Evolutionary conservation across 2,888 invertebrate genomes (phyloP).

Genomic region (Orthosia cruda): DNA sequence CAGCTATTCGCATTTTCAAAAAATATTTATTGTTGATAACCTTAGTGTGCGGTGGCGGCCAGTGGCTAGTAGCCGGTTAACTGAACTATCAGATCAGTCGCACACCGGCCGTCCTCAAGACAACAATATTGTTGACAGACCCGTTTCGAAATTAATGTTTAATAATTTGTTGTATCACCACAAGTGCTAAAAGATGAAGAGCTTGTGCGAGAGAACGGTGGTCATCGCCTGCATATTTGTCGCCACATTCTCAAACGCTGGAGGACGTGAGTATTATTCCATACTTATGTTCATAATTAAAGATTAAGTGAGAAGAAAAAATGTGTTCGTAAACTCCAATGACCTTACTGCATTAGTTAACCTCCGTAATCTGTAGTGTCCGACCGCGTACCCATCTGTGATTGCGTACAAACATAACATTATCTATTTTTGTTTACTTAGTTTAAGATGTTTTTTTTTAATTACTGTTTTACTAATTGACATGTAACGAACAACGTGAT

Average conservation of each 20-base stretch:
- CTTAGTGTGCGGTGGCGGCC: constrained; percentile 77
- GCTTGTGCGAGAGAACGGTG: constrained; percentile 63
- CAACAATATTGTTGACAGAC: constrained; percentile 68
- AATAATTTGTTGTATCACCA: constrained; percentile 56
- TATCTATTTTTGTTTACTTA: constrained; percentile 38
- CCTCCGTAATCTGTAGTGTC: constrained; percentile 62
- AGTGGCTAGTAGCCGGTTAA: constrained; percentile 79
- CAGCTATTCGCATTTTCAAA: constrained; percentile 73
- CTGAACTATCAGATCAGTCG: constrained; percentile 83
- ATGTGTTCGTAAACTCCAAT: constrained; percentile 60
- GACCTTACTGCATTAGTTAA: constrained; percentile 72
- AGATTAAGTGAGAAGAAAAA: constrained; percentile 35
- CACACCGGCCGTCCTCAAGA: constrained; percentile 74
- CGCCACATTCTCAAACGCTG: constrained; percentile 63
- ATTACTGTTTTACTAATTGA: constrained; percentile 43
- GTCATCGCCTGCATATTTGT: constrained; percentile 68
- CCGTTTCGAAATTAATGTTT: constrained; percentile 62
- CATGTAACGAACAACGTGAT: constrained; percentile 37
- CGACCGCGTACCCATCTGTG: constrained; percentile 46
- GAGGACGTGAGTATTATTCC: constrained; percentile 76
- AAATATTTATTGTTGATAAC: constrained; percentile 84
- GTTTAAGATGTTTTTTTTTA: constrained; percentile 22
- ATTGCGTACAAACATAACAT: constrained; percentile 37
- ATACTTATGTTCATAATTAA: constrained; percentile 29
- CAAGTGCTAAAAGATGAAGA: constrained; percentile 73